Percentiles rank a stretch among this genome's conserved stretches.
phyloP scores from a whole-genome alignment of 2,797 vertebrate species.

The Epinephelus awoara region DNA sequence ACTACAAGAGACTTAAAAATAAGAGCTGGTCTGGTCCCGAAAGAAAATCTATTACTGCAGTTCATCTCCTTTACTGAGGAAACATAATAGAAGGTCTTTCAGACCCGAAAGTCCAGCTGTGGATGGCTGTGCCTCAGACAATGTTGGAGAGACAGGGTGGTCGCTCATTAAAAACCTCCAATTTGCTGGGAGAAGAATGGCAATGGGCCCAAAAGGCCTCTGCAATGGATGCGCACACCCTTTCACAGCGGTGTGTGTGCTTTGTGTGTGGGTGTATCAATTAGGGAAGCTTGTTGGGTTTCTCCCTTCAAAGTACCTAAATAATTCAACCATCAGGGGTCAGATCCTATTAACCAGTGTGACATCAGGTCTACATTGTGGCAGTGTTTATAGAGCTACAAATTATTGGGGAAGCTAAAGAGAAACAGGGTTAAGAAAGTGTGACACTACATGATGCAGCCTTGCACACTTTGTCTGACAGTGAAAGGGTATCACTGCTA shows the following conservation, averaged over 20 bases:
- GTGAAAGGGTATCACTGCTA: constrained; percentile 40
- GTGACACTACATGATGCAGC: constrained; percentile 51
- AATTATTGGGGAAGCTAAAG: constrained; percentile 57
- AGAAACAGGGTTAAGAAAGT: constrained; percentile 49
- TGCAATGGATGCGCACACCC: constrained; percentile 57
- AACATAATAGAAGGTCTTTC: constrained; percentile 66
- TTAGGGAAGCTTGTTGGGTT: constrained; percentile 79
- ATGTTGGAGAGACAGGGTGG: constrained; percentile 68
- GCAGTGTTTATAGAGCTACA: constrained; percentile 67
- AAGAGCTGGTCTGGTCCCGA: constrained; percentile 26
- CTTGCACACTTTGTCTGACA: constrained; percentile 38
- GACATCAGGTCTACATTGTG: constrained; percentile 69
- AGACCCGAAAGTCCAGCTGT: constrained; percentile 68
- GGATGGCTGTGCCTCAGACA: constrained; percentile 67
- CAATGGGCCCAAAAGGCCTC: constrained; percentile 64
- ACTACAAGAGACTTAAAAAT: constrained; percentile 26
- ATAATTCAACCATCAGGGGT: constrained; percentile 84
- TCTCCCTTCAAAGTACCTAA: constrained; percentile 79
- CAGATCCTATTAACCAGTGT: constrained; percentile 79
- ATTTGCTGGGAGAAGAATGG: constrained; percentile 78
- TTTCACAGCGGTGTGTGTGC: constrained; percentile 64
- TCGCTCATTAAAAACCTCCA: constrained; percentile 80
- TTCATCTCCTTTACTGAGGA: constrained; percentile 68
- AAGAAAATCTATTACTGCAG: constrained; percentile 47
- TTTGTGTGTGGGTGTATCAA: constrained; percentile 75